Conservation (phyloP, 2,888 invertebrate species). For the Synanthedon andrenaeformis region DNA sequence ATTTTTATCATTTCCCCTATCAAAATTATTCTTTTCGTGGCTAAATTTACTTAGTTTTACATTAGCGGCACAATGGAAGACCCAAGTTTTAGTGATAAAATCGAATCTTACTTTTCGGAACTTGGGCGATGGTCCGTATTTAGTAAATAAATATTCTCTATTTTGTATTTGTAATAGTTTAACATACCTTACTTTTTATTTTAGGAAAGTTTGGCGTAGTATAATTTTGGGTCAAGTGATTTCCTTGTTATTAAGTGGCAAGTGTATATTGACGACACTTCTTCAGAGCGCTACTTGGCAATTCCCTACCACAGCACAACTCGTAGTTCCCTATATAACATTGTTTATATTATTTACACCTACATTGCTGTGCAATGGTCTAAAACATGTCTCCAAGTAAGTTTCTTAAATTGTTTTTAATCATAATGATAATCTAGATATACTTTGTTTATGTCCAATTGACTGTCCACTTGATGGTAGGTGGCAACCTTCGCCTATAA, state of each 20-base stretch:
- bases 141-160: conserved; percentile 6
- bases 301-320: conserved; percentile 83
- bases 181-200: conserved; percentile 9
- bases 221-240: conserved; percentile 81
- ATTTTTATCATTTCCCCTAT: conserved; percentile 5
- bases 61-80: conserved; percentile 37
- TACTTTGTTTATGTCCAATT: too few relatives aligned
- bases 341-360: conserved; percentile 83
- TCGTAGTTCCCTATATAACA: conserved; percentile 82
- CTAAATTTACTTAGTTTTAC: conserved; percentile 13
- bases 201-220: conserved; percentile 79
- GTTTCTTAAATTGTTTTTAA: conserved; percentile 22
- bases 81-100: conserved; percentile 73
- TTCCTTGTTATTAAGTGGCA: conserved; percentile 81
- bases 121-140: conserved; percentile 76
- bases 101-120: conserved; percentile 75
- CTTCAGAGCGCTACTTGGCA: conserved; percentile 77
- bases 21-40: conserved; percentile 12
- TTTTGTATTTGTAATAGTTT: conserved; percentile 3
- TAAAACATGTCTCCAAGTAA: conserved; percentile 74
- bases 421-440: too few relatives aligned
- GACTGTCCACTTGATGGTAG: too few relatives aligned
- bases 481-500: too few relatives aligned
- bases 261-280: conserved; percentile 79
- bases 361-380: conserved; percentile 78